Base-by-base conservation (phyloP, 2,113 vertebrate genomes). In the Nematolebias whitei region DNA sequence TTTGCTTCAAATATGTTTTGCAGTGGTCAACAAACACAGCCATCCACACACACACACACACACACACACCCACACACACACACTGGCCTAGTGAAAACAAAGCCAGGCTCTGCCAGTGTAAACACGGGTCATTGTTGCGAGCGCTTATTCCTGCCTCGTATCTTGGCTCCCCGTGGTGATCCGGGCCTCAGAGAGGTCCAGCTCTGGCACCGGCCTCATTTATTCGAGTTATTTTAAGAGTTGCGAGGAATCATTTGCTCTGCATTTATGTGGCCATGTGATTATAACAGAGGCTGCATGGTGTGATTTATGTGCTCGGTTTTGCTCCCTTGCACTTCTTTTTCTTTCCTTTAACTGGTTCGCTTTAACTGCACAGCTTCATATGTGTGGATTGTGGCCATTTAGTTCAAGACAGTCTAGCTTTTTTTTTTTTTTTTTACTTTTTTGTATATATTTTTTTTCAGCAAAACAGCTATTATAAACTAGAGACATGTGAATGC, bases 31-130 rank as follows among this genome's bases (percentile, higher is more conserved):
- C 40, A 63, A 70, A 64, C 61, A 64, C 67, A 75, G 48, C 52
- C 18, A n/a, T 2, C 7, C 18, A 19, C 43, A 51, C 44, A 57
- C 61, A 49, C 63, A 53, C 62, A 55, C 70, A 72, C 63, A 74
- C 55, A 62, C 44, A 63, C 69, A 71, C 54, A 54, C 44, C 53
- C 61, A 49, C 63, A 53, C 62, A 55, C 70, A 72, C 63, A 49
- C 74, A 59, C 75, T 68, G 74, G 83, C 61, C 77, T 65, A 86
- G 80, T 80, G 78, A 88, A 90, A 89, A 88, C 85, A 88, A 84
- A 76, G 79, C 74, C 15, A 14, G 59, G 68, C 74, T 85, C 67
- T 82, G 84, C 87, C 88, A 90, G 71, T 84, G 79, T 85, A 84
- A 90, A 91, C 87, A 88, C 24, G 0, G 57, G 11, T 62, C 74